Percentiles rank a stretch among this genome's conserved stretches.
Evolutionary conservation across 2,888 invertebrate genomes (phyloP).

Genomic region (Maniola hyperantus): DNA sequence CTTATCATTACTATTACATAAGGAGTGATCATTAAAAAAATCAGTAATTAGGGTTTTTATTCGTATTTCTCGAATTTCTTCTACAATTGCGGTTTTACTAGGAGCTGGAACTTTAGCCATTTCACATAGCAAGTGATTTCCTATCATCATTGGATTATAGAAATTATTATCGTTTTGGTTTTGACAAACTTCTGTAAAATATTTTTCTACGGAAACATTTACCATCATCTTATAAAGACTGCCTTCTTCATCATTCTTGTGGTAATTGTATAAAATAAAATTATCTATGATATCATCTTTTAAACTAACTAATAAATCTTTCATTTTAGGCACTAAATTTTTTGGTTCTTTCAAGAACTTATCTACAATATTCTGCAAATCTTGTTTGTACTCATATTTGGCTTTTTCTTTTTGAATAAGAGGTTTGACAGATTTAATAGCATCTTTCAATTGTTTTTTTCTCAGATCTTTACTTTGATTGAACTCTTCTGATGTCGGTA

Average conservation of each 20-base stretch:
- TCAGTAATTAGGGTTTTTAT: slow-evolving; percentile 47
- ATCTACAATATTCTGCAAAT: slow-evolving; percentile 50
- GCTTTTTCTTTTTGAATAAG: slow-evolving; percentile 53
- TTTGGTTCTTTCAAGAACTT: slow-evolving; percentile 48
- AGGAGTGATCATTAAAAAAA: slow-evolving; percentile 49
- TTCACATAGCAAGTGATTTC: slow-evolving; percentile 60
- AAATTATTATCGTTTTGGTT: slow-evolving; percentile 31
- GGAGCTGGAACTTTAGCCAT: slow-evolving; percentile 45
- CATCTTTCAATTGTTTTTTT: slow-evolving; percentile 51
- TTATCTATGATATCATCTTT: slow-evolving; percentile 55
- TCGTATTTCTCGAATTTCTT: slow-evolving; percentile 46
- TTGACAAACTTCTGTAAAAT: slow-evolving; percentile 39
- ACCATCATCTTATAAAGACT: slow-evolving; percentile 53
- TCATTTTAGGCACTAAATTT: slow-evolving; percentile 5
- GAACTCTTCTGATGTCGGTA: slow-evolving; percentile 49
- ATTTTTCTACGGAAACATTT: slow-evolving; percentile 48
- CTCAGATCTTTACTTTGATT: slow-evolving; percentile 44
- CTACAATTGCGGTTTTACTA: slow-evolving; percentile 36
- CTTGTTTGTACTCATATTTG: slow-evolving; percentile 53
- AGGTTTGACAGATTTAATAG: slow-evolving; percentile 51
- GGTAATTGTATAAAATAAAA: slow-evolving; percentile 54
- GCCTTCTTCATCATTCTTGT: slow-evolving; percentile 48
- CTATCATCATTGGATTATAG: slow-evolving; percentile 47
- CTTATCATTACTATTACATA: slow-evolving; percentile 42
- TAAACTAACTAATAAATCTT: slow-evolving; percentile 17